These are phyloP conservation scores for Drosophila siamana DNA, from an alignment of 2,888 invertebrate genomes.

Conservation along the genomic window DNA sequence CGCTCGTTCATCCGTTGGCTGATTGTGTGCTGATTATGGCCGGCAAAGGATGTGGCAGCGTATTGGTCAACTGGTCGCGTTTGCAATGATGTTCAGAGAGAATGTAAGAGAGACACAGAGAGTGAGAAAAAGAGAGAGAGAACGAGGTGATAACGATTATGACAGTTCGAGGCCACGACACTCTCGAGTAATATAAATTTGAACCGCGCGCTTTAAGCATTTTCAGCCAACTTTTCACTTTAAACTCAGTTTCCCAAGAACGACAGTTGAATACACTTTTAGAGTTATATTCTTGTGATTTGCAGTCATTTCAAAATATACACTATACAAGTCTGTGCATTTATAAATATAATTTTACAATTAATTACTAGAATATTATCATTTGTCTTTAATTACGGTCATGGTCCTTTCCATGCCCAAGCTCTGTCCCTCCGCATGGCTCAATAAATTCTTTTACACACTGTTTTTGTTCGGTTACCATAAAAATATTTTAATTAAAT, in stretches of 20 bases:
- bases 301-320: no score
- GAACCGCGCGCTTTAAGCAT: background rate
- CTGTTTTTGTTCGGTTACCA: conserved; percentile 48
- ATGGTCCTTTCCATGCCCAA: conserved; percentile 10
- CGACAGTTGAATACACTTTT: background rate
- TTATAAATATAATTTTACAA: background rate
- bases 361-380: conserved; percentile 11
- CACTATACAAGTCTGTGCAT: no score
- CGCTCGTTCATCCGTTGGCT: conserved; percentile 58
- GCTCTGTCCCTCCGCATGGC: background rate
- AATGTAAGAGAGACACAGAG: conserved; percentile 60
- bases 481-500: conserved; percentile 80
- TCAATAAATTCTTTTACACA: conserved; percentile 46
- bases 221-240: background rate
- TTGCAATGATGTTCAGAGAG: conserved; percentile 27
- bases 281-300: background rate
- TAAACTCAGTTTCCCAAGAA: background rate
- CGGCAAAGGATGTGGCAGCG: conserved; percentile 70
- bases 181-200: conserved; percentile 55
- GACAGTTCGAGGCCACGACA: conserved; percentile 36
- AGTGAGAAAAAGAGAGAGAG: conserved; percentile 60
- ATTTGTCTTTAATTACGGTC: conserved; percentile 30
- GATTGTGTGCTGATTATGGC: conserved; percentile 77
- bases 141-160: conserved; percentile 61
- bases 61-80: conserved; percentile 53